A percentile compares a stretch with the other conserved stretches of the same genome.
Evolutionary conservation across 1,140 invertebrate genomes (phyloP).

Genomic region (Notospermus geniculatus): DNA sequence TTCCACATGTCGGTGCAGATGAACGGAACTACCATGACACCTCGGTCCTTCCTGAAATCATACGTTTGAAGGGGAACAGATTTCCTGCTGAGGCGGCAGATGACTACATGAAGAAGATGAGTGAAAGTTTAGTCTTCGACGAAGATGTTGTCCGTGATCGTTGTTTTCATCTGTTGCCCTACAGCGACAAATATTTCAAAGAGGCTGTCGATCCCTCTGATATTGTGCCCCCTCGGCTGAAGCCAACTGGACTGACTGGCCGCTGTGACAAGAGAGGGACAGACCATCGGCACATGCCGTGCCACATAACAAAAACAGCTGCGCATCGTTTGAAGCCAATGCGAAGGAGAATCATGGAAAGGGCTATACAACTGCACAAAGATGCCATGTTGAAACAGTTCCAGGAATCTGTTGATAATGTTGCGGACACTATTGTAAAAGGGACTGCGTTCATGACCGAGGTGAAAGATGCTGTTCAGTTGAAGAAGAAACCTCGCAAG

Average conservation of each 20-base stretch:
- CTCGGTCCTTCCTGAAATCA: not conserved
- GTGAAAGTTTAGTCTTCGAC: conserved; percentile 37
- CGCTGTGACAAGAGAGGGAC: conserved; percentile 38
- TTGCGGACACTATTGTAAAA: conserved; percentile 12
- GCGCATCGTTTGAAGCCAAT: conserved; percentile 34
- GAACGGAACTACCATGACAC: conserved; percentile 4
- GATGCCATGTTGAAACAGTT: conserved; percentile 3
- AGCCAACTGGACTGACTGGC: conserved; percentile 31
- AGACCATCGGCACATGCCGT: conserved; percentile 41
- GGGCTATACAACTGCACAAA: conserved; percentile 37
- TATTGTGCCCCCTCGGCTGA: conserved; percentile 22
- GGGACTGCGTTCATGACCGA: not conserved
- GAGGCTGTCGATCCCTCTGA: conserved; percentile 34
- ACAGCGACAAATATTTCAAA: conserved; percentile 46
- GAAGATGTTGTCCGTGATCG: conserved; percentile 50
- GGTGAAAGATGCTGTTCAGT: conserved; percentile 10
- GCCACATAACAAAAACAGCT: conserved; percentile 35
- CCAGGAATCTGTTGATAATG: conserved; percentile 25
- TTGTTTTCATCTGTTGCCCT: conserved; percentile 48
- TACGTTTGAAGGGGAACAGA: not conserved
- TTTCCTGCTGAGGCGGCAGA: not conserved
- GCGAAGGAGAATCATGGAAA: conserved; percentile 35
- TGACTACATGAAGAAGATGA: conserved; percentile 40
- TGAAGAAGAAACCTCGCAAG: conserved; percentile 18
- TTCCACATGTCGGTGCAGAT: conserved; percentile 27